phyloP scores from a whole-genome alignment of 1,140 invertebrate species.

The Drosophila elegans region DNA sequence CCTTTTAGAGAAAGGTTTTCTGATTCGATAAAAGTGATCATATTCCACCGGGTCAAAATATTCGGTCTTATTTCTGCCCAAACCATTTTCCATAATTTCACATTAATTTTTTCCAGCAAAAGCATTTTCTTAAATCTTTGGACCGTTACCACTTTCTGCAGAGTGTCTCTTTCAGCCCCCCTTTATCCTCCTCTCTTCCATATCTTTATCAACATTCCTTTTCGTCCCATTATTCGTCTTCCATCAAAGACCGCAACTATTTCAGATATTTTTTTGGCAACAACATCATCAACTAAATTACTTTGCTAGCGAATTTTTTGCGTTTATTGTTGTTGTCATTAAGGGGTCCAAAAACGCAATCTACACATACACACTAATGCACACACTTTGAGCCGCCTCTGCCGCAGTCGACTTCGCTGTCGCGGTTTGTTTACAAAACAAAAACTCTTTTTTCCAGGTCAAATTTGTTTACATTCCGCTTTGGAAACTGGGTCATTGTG shows the following conservation, averaged over 20 bases:
- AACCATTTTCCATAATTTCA: not conserved
- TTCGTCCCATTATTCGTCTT: not conserved
- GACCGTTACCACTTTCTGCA: slow-evolving; percentile 20
- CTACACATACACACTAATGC: slow-evolving; percentile 27
- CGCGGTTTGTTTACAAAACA: slow-evolving; percentile 79
- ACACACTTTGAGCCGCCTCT: slow-evolving; percentile 51
- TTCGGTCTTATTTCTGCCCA: too few species aligned
- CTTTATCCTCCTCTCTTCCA: not conserved
- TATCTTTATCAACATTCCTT: not conserved
- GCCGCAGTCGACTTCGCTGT: slow-evolving; percentile 18
- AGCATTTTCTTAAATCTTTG: slow-evolving; percentile 18
- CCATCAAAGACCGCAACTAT: slow-evolving; percentile 47
- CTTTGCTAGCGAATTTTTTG: slow-evolving; percentile 62
- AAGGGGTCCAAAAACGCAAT: slow-evolving; percentile 68
- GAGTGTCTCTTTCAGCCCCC: not conserved
- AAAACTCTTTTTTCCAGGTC: slow-evolving; percentile 78
- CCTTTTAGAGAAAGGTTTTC: too few species aligned
- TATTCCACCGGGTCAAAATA: too few species aligned
- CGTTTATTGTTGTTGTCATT: slow-evolving; percentile 38
- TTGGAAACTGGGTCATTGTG: slow-evolving; percentile 79
- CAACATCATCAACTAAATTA: slow-evolving; percentile 48
- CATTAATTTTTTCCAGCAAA: not conserved
- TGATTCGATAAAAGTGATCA: too few species aligned
- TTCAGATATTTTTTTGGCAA: slow-evolving; percentile 40
- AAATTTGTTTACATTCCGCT: slow-evolving; percentile 83